Evolutionary conservation across 2,888 invertebrate genomes (phyloP).

Genomic region (Tuta absoluta): DNA sequence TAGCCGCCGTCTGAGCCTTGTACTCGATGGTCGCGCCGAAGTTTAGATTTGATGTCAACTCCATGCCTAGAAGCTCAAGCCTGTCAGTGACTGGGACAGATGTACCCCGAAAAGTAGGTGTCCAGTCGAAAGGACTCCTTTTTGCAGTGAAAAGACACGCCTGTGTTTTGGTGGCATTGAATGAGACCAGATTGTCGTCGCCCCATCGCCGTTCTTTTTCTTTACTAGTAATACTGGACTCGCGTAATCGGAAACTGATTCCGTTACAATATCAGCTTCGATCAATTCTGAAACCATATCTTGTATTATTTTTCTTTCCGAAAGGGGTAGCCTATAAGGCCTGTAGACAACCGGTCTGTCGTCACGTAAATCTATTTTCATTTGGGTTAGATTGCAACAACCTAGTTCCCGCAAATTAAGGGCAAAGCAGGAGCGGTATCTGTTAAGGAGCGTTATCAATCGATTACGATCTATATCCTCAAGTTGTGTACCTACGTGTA

Average conservation of each 20-base stretch:
- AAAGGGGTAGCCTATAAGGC: conserved; percentile 12
- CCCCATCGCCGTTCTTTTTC: conserved; percentile 31
- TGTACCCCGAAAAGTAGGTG: too few relatives aligned
- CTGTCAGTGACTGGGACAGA: too few relatives aligned
- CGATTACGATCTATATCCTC: neutral
- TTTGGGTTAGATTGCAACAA: neutral
- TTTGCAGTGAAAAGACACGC: too few relatives aligned
- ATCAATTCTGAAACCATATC: conserved; percentile 35
- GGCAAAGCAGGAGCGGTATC: conserved; percentile 2
- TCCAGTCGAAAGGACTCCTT: too few relatives aligned
- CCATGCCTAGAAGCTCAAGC: too few relatives aligned
- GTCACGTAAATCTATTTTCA: neutral
- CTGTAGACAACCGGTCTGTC: conserved; percentile 6
- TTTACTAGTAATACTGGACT: conserved; percentile 34
- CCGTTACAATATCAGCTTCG: conserved; percentile 36
- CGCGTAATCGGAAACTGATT: conserved; percentile 36
- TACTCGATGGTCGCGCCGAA: too few relatives aligned
- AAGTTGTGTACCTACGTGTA: neutral
- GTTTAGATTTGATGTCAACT: too few relatives aligned
- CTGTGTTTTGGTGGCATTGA: too few relatives aligned
- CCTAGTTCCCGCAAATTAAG: neutral
- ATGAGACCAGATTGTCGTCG: too few relatives aligned
- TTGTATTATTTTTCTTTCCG: conserved; percentile 34
- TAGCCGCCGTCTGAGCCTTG: too few relatives aligned
- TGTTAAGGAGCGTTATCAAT: neutral